These are phyloP conservation scores for Pachycephala philippinensis DNA, from an alignment of 2,113 vertebrate species.

Conservation along the genomic window DNA sequence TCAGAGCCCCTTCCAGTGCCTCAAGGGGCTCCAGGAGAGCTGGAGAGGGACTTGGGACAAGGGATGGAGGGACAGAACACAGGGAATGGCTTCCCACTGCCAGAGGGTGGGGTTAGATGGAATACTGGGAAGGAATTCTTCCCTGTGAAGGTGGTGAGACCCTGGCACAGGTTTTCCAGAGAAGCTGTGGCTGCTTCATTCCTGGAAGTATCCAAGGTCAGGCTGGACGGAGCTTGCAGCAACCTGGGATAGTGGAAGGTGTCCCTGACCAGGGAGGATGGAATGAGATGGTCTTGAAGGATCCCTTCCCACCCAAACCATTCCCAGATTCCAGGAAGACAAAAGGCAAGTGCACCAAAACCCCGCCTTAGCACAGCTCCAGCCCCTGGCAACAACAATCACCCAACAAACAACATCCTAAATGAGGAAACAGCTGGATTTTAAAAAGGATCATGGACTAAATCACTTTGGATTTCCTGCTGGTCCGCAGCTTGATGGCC, in stretches of 20 bases:
- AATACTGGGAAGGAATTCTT: neutral
- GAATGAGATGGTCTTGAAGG: neutral
- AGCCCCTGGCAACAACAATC: neutral
- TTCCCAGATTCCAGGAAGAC: neutral
- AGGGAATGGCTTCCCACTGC: neutral
- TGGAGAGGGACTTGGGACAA: neutral
- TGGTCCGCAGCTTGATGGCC: neutral
- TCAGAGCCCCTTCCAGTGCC: neutral
- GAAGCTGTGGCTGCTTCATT: neutral
- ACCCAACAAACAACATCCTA: neutral
- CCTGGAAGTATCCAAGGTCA: neutral
- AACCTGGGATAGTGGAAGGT: neutral
- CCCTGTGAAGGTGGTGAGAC: neutral
- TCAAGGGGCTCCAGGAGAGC: neutral
- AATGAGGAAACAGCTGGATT: neutral
- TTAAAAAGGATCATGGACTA: neutral
- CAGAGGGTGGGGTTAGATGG: neutral
- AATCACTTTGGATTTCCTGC: neutral
- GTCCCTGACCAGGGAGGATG: too few relatives aligned
- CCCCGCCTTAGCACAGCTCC: neutral
- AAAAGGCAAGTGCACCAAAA: neutral
- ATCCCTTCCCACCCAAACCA: neutral
- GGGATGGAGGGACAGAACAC: accelerated
- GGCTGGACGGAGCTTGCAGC: neutral
- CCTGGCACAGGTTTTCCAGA: neutral